Evolutionary conservation across 2,797 vertebrate genomes (phyloP).

Genomic region (Sorex maritimensis): DNA sequence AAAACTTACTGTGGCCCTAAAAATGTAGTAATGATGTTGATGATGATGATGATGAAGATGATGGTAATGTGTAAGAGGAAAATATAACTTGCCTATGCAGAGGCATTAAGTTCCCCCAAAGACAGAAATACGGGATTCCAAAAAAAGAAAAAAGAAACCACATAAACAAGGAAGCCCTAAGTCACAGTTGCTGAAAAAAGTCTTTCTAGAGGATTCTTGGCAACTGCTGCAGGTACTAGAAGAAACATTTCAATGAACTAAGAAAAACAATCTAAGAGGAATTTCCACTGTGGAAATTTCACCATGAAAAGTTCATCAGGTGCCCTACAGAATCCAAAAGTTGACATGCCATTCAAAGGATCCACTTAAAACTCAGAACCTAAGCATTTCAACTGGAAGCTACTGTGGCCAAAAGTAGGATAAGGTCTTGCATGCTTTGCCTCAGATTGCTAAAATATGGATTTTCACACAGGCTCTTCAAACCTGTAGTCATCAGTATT

Average conservation of each 20-base stretch:
- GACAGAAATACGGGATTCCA: background rate
- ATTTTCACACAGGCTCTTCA: constrained; percentile 96
- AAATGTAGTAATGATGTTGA: background rate
- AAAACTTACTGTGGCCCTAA: constrained; percentile 38
- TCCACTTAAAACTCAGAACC: constrained; percentile 51
- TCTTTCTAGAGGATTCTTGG: constrained; percentile 49
- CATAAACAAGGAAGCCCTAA: constrained; percentile 48
- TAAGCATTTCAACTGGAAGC: constrained; percentile 90
- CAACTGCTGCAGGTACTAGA: constrained; percentile 2
- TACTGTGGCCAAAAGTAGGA: constrained; percentile 94
- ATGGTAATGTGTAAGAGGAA: constrained; percentile 47
- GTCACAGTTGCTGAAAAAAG: constrained; percentile 23
- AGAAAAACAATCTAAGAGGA: background rate
- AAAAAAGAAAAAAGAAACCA: background rate
- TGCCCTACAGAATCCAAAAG: background rate
- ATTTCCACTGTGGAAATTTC: background rate
- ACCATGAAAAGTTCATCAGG: background rate
- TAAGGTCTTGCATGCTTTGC: constrained; percentile 95
- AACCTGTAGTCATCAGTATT: constrained; percentile 93
- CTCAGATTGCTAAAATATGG: constrained; percentile 95
- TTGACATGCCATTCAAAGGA: background rate
- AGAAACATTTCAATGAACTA: constrained; percentile 6
- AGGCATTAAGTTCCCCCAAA: background rate
- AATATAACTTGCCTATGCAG: constrained; percentile 59
- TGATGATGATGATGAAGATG: background rate